Base-by-base conservation (phyloP, 2,797 vertebrate genomes). In the Channallabes apus region DNA sequence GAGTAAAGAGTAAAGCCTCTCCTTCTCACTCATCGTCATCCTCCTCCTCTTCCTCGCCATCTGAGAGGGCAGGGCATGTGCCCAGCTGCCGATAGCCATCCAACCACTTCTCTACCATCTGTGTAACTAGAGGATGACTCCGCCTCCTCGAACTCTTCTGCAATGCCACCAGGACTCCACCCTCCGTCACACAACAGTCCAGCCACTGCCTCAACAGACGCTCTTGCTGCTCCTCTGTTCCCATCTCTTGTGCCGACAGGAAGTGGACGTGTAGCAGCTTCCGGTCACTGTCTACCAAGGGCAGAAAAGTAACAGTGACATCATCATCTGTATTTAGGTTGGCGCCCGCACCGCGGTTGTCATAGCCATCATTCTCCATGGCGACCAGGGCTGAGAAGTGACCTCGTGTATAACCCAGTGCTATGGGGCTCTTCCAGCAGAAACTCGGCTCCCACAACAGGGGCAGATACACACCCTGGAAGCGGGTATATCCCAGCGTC, bases 371-470 rank as follows among this genome's bases (percentile, higher is more conserved):
- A 1, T 98, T 99, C 93, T 99, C 98, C 97, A 99, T 98, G 93
- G 98, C 97, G 91, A 99, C 98, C 95, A 99, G 95, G 87, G 98
- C 98, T 0, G 98, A 99, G 94, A 99, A 99, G 92, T 99, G 98
- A 89, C 98, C 98, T 89, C 98, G 95, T 0, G 98, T 99, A 93
- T 99, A 99, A 88, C 98, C 98, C 93, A 99, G 96, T 85, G 98
- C 98, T 67, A 99, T 99, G 24, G 98, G 98, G 92, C 98, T 99
- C 90, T 99, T 99, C 98, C 98, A 99, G 92, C 98, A 99, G 92
- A 99, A 99, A 88, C 97, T 99, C 94, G 98, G 98, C 95, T 99
- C 98, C 98, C 98, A 99, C 90, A 99, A 89, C 92, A 99, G 96
- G 91, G 98, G 98, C 91, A 99, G 92, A 91, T 99, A 99, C 76